phyloP scores from a whole-genome alignment of 2,888 invertebrate genomes.

The Gandaritis pyraliata region DNA sequence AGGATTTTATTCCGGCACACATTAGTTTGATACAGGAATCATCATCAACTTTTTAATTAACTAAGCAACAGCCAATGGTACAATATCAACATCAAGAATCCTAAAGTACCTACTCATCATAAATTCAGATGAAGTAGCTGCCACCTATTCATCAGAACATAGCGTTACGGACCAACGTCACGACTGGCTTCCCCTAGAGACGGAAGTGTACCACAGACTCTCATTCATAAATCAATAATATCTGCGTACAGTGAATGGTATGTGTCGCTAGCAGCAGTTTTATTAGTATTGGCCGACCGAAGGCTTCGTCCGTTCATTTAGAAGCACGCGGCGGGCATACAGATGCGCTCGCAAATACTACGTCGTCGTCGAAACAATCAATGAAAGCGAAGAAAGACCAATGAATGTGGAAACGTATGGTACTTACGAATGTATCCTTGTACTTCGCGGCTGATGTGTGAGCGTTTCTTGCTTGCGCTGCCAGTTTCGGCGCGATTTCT shows the following conservation, averaged over 20 bases:
- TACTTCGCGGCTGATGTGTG: slow-evolving; percentile 58
- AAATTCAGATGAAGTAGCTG: slow-evolving; percentile 33
- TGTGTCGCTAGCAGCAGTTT: slow-evolving; percentile 63
- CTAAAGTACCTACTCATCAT: slow-evolving; percentile 30
- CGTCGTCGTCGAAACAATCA: slow-evolving; percentile 56
- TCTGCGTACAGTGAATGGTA: slow-evolving; percentile 61
- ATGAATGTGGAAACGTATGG: slow-evolving; percentile 44
- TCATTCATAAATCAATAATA: slow-evolving; percentile 64
- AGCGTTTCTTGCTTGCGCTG: slow-evolving; percentile 61
- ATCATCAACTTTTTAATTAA: not conserved
- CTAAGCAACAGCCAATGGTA: not conserved
- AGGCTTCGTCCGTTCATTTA: slow-evolving; percentile 81
- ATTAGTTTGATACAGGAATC: not conserved
- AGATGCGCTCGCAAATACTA: slow-evolving; percentile 70
- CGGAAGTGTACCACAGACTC: slow-evolving; percentile 50
- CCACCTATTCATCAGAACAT: slow-evolving; percentile 34
- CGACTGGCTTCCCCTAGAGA: slow-evolving; percentile 39
- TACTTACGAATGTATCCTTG: slow-evolving; percentile 75
- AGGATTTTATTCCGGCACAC: not conserved
- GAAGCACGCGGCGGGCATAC: slow-evolving; percentile 79
- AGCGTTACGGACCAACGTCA: slow-evolving; percentile 33
- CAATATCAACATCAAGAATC: slow-evolving; percentile 18
- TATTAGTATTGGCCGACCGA: slow-evolving; percentile 75
- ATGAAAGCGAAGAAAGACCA: slow-evolving; percentile 70
- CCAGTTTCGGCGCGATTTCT: slow-evolving; percentile 55